Evolutionary conservation across 37 sponge, comb jelly and placozoan species (phyloP), one percentile per base, ranked within the genome.

Genomic region (Petrosia ficiformis): DNA sequence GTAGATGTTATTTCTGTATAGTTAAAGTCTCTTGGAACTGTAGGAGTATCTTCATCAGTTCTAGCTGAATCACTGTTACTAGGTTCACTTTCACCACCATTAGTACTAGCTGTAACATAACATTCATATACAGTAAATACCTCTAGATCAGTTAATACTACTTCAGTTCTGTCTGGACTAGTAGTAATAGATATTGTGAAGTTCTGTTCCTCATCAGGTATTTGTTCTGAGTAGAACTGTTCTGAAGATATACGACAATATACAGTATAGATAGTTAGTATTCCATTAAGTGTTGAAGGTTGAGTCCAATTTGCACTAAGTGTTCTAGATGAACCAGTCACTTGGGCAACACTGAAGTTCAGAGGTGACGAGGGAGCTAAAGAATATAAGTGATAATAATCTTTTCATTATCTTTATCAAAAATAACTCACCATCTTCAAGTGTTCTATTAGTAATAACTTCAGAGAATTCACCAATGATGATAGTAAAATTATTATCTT

Each of bases 241-340:
- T 48, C 54, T 48, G 16, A 16, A 19, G 54, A 19, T n/a, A 70
- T 21, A 0, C 60, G 57, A 56, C 74, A 84, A 39, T 21, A 29
- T 39, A 84, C 59, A 42, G 56, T 65, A 35, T 84, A 84, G 58
- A 16, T 32, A 0, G 44, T 39, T 11, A 84, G 70, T 25, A 78
- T 44, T 4, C 85, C 85, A 84, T 84, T 84, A 2, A 74, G 25
- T 1, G 65, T 63, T 22, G 1, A 44, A 21, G 85, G 85, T 1
- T 4, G 39, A 26, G 32, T 33, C 85, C 85, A 84, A 1, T 58
- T 32, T 2, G 70, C 76, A 22, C 21, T 42, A 2, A 82, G 44
- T 39, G 3, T 14, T 4, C 38, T 14, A 36, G 83, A 41, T 33
- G 34, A 4, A 31, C 65, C 21, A 6, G 10, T 5, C 4, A 44